Percentiles rank a stretch among this genome's conserved stretches.
Evolutionary conservation across 2,797 vertebrate species (phyloP).

Genomic region (Merluccius polli): DNA sequence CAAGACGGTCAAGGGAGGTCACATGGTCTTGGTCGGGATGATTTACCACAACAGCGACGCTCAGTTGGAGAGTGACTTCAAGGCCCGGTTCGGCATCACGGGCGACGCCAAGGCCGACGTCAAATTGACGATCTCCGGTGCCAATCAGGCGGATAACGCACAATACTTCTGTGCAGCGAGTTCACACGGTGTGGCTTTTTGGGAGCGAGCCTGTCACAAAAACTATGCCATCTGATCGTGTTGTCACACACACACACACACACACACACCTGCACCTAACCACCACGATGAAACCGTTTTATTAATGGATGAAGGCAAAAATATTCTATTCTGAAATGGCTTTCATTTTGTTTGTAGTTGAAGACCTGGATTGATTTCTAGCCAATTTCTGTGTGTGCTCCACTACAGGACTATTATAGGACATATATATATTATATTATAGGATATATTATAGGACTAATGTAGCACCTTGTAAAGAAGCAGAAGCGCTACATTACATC

Average conservation of each 20-base stretch:
- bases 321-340: no score
- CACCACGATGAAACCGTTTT: neutral
- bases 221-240: neutral
- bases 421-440: neutral
- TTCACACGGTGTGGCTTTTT: neutral
- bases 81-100: no score
- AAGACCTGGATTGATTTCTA: neutral
- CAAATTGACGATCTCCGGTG: no score
- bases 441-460: neutral
- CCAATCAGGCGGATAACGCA: no score
- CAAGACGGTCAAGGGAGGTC: constrained; percentile 6
- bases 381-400: neutral
- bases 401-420: neutral
- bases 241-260: neutral
- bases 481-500: neutral
- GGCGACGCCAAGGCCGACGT: no score
- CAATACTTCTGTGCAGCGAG: neutral
- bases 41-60: no score
- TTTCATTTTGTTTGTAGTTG: neutral
- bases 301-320: no score
- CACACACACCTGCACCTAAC: neutral
- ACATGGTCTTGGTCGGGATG: constrained; percentile 15
- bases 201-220: neutral
- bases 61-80: no score
- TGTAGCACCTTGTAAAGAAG: neutral